Conservation (phyloP, 2,797 vertebrate genomes). For the Melanotaenia parkinsoni region DNA sequence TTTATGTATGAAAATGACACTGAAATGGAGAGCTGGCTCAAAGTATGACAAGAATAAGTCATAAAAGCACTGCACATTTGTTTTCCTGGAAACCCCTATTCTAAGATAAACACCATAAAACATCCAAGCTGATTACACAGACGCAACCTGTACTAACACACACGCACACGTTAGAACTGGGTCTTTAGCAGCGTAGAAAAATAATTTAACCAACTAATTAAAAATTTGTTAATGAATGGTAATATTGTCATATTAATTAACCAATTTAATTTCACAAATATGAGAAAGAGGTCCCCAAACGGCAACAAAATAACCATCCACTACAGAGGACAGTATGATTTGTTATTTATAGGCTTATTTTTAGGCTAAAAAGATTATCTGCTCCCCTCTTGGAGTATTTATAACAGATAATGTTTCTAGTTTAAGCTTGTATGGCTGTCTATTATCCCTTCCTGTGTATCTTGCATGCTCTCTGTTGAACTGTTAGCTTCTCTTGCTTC, state of each 20-base stretch:
- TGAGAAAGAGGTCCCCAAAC: not conserved
- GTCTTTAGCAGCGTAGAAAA: too few species aligned
- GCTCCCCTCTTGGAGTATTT: too few species aligned
- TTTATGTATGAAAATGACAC: conserved; percentile 2
- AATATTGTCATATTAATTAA: not conserved
- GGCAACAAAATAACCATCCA: not conserved
- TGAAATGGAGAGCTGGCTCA: not conserved
- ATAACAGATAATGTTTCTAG: too few species aligned
- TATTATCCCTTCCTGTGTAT: too few species aligned
- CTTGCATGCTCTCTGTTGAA: too few species aligned
- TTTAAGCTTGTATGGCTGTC: too few species aligned
- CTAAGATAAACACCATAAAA: not conserved
- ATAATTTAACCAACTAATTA: too few species aligned
- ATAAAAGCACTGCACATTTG: not conserved
- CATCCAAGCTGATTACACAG: not conserved
- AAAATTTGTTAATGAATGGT: not conserved
- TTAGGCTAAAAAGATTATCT: too few species aligned
- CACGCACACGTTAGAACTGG: too few species aligned
- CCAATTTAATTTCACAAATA: not conserved
- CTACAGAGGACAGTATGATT: not conserved
- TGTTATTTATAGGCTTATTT: not conserved
- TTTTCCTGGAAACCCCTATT: not conserved
- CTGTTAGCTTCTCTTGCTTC: too few species aligned
- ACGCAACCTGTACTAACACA: too few species aligned
- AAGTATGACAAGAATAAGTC: not conserved